A percentile compares a stretch with the other conserved stretches of the same genome.
Evolutionary conservation across 2,113 vertebrate genomes (phyloP).

Genomic region (Oreotragus oreotragus): DNA sequence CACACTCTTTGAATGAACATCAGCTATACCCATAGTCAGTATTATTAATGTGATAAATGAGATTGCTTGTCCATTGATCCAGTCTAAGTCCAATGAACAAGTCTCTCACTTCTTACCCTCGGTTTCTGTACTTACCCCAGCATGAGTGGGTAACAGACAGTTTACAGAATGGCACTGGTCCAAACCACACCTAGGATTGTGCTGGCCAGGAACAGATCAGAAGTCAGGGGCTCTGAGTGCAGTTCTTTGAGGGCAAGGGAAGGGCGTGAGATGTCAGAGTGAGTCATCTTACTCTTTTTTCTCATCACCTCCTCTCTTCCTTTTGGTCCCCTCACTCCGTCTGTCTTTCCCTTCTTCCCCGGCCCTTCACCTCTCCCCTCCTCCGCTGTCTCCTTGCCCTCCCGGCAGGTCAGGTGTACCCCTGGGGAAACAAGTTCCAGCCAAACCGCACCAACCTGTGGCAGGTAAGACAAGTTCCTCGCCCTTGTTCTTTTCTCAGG

Average conservation of each 20-base stretch:
- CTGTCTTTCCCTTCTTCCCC: neutral
- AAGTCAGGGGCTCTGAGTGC: neutral
- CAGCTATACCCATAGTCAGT: neutral
- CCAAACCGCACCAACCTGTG: conserved; percentile 93
- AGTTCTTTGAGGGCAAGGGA: neutral
- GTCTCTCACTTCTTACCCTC: neutral
- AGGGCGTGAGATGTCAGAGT: neutral
- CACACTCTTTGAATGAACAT: neutral
- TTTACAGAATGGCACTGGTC: neutral
- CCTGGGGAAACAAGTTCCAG: conserved; percentile 96
- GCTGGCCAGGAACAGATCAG: neutral
- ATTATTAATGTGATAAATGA: neutral
- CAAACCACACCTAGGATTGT: neutral
- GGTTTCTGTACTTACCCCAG: neutral
- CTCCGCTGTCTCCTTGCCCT: neutral
- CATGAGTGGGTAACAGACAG: neutral
- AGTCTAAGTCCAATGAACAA: neutral
- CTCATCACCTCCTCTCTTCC: neutral
- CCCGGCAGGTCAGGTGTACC: conserved; percentile 88
- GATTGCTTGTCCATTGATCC: neutral
- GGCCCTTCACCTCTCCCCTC: neutral
- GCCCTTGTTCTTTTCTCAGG: neutral
- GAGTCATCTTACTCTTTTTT: neutral
- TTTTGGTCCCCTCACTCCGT: neutral
- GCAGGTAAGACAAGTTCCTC: conserved; percentile 85